Percentiles rank a stretch among this genome's conserved stretches.
These are phyloP conservation scores for Eledone cirrhosa DNA, from an alignment of 2,888 invertebrate species.

Conservation along the genomic window DNA sequence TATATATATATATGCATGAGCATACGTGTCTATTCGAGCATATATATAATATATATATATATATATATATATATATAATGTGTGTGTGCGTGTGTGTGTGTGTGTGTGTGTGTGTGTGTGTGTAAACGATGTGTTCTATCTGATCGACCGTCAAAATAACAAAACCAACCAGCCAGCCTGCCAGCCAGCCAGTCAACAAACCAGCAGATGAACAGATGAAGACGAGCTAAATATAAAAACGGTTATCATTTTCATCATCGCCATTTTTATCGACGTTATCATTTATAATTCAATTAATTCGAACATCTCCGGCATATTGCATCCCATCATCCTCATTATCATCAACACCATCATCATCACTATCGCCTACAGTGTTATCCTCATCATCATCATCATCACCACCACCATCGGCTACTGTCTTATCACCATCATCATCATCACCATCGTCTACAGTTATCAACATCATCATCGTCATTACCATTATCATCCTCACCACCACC, in stretches of 20 bases:
- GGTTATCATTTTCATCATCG: background rate
- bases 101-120: too few species aligned
- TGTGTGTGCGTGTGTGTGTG: too few species aligned
- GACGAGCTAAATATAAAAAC: too few species aligned
- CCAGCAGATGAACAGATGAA: too few species aligned
- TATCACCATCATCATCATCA: slow-evolving; percentile 25
- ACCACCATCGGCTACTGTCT: background rate
- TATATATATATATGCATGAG: too few species aligned
- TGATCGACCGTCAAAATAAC: too few species aligned
- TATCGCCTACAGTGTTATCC: slow-evolving; percentile 25
- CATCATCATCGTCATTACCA: background rate
- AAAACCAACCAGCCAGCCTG: too few species aligned
- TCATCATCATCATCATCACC: slow-evolving; percentile 11
- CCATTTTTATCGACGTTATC: background rate
- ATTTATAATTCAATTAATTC: background rate
- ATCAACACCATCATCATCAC: slow-evolving; percentile 9
- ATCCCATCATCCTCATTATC: background rate
- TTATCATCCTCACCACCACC: background rate
- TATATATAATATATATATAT: too few species aligned
- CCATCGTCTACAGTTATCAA: background rate
- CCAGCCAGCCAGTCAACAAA: too few species aligned
- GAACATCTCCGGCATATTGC: slow-evolving; percentile 9
- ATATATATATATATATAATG: too few species aligned
- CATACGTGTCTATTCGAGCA: too few species aligned
- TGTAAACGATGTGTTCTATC: too few species aligned